Evolutionary conservation across 2,113 vertebrate species (phyloP), one percentile per base, ranked within the genome.

Genomic region (Melanostigma gelatinosum): DNA sequence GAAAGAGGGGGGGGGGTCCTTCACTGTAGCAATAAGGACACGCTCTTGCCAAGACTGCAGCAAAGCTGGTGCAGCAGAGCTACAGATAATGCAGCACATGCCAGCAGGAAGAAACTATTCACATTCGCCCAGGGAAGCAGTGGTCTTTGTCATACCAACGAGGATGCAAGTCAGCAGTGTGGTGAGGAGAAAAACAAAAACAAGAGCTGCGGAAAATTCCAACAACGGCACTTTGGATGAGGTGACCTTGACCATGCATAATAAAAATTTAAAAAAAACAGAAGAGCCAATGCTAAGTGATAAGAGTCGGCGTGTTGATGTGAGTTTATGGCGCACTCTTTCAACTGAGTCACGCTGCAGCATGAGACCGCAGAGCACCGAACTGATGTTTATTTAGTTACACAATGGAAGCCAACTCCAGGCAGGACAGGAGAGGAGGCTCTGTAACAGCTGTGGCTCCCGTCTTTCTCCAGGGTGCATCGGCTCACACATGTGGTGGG

Each of bases 21-120:
- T 67, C 22, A 40, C 76, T 62, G 66, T 75, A 85, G 77, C 67
- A 83, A 38, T 67, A 63, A 79, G 11, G 46, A 32, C 48, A 79
- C 6, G 4, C 48, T 79, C 58, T 65, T 90, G 91, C 91, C 91
- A 93, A 91, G 84, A 88, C 91, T 93, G 91, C 92, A 91, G 91
- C 63, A 88, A 73, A 85, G 83, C 57, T 64, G 61, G 64, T 85
- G 87, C 84, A 86, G 84, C 65, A 75, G 65, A 71, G n/a, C 60
- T 61, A 61, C 70, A 74, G 73, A 48, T 44, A 82, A 80, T 65
- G 27, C 83, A 85, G 75, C 18, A n/a, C 63, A 84, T 67, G 70
- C 57, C 55, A 72, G 50, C 70, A 69, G 36, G 79, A 85, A 77
- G 34, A 36, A 29, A 77, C 38, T 11, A 66, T 80, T 78, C 58